Percentiles rank a stretch among this genome's conserved stretches.
phyloP scores from a whole-genome alignment of 1,140 invertebrate species.

The Trichonephila clavipes region DNA sequence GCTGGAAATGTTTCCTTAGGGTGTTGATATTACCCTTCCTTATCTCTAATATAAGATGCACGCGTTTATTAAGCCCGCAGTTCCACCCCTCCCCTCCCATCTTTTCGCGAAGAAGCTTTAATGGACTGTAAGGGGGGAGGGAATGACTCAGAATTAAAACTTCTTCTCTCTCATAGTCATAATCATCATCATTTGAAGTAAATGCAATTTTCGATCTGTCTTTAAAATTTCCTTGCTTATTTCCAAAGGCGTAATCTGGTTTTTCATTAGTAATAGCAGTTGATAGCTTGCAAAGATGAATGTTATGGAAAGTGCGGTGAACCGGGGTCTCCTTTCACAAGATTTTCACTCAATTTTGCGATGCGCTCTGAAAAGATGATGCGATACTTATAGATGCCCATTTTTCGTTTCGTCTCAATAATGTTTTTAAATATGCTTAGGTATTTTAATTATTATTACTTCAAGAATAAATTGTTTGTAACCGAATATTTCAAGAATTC shows the following conservation, averaged over 20 bases:
- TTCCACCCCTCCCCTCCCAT: background rate
- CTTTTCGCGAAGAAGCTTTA: background rate
- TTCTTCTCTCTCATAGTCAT: constrained; percentile 16
- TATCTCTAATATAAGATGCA: constrained; percentile 34
- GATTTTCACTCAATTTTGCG: background rate
- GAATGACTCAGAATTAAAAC: constrained; percentile 40
- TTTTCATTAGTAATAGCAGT: constrained; percentile 6
- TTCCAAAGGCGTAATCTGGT: constrained; percentile 24
- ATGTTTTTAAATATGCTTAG: background rate
- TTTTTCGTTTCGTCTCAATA: background rate
- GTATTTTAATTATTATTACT: no score
- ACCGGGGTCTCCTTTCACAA: background rate
- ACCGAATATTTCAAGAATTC: no score
- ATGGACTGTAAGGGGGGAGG: background rate
- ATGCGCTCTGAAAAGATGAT: background rate
- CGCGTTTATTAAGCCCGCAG: constrained; percentile 23
- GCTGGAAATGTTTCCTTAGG: constrained; percentile 25
- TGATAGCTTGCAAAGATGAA: background rate
- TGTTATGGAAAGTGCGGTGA: background rate
- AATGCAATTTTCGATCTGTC: constrained; percentile 44
- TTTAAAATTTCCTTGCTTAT: constrained; percentile 29
- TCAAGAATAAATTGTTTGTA: no score
- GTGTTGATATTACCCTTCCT: constrained; percentile 34
- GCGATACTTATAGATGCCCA: background rate
- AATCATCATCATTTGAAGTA: constrained; percentile 41